phyloP scores from a whole-genome alignment of 2,888 invertebrate genomes.

The Polylopha cassiicola region DNA sequence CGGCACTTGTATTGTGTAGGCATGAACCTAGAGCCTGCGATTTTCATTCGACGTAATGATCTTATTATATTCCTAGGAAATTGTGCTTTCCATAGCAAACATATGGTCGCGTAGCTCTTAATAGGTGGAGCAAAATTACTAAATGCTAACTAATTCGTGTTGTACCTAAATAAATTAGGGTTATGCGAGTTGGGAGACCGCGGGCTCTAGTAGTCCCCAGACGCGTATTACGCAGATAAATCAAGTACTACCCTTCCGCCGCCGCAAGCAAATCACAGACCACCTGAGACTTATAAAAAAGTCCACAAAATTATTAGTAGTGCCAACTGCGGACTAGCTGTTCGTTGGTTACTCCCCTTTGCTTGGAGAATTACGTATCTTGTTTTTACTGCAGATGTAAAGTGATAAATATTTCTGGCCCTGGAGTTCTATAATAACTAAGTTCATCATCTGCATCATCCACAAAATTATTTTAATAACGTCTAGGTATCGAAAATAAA shows the following conservation, averaged over 20 bases:
- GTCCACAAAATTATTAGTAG: constrained; percentile 53
- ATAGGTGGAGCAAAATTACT: constrained; percentile 8
- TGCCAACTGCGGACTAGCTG: no score
- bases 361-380: no score
- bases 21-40: no score
- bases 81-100: neutral
- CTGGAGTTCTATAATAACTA: no score
- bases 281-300: constrained; percentile 76
- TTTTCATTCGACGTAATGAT: no score
- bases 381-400: no score
- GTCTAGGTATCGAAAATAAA: no score
- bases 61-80: neutral
- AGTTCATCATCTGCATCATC: no score
- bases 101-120: neutral
- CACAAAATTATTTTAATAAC: no score
- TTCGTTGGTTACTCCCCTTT: no score
- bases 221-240: constrained; percentile 67
- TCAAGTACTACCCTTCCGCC: constrained; percentile 68
- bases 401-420: no score
- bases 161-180: constrained; percentile 51
- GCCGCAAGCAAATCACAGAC: constrained; percentile 66
- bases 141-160: constrained; percentile 39
- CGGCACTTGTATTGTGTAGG: no score
- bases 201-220: constrained; percentile 60
- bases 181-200: constrained; percentile 44